Evolutionary conservation across 2,113 vertebrate species (phyloP), one percentile per base, ranked within the genome.

Genomic region (Ameiurus melas): DNA sequence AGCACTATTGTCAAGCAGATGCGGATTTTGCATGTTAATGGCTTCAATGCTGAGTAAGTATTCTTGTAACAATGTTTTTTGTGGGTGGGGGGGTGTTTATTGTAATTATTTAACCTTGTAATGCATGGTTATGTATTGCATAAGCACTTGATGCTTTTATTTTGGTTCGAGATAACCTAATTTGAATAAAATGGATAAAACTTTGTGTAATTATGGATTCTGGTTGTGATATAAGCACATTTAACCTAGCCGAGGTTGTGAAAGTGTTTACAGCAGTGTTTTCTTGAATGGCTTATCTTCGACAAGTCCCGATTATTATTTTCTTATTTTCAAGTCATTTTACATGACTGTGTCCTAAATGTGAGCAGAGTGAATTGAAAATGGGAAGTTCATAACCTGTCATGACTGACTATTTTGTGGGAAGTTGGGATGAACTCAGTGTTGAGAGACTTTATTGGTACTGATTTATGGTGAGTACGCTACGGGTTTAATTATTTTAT

Each of bases 21-120:
- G 87, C 83, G 87, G 60, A 88, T 88, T 84, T 79, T 88, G 60
- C 87, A 88, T 88, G 87, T 88, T 66, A 88, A 88, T 39, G 87
- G 87, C 39, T 88, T 88, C 60, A 88, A 88, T 80, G 83, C 87
- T 80, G 87, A 88, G 87, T 88, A 64, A 84, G 87, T 85, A 70
- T 73, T 77, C 22, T 36, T 77, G 10, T 13, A 73, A 83, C 57
- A 1, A 19, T 51, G 0, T 10, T 4, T 68, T 73, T 71, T 73
- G 2, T 27, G 55, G 3, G 17, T 53, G 5, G 22, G 25, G 60
- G 22, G 30, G 5, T 62, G 25, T 51, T 77, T 3, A 12, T 25
- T 77, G 9, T 36, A 25, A 14, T 77, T 77, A 47, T 47, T 12
- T 77, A n/a, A 47, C 5, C 39, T 43, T 47, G 19, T 12, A 78